Base-by-base conservation (phyloP, 2,113 vertebrate genomes). In the Tupaia chinensis region DNA sequence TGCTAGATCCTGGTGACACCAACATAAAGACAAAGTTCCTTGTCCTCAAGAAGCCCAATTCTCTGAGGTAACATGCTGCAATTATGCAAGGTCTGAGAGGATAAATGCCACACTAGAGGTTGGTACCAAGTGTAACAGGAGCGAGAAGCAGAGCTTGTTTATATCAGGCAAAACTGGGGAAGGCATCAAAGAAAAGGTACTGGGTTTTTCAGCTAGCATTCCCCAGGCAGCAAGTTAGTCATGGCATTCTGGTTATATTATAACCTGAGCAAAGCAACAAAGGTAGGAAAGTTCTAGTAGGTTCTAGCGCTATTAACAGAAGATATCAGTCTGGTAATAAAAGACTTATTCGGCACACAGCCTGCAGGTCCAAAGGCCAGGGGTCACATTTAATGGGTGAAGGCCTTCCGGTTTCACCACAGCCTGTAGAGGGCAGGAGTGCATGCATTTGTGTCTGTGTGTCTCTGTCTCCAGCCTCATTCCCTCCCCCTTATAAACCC, bases 201-300 rank as follows among this genome's bases (percentile, higher is more conserved):
- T 60, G 95, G 74, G 12, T 89, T 87, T 84, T 80, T 70, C 77
- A 95, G 65, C 0, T 81, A 78, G 34, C 84, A 87, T 91, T 91
- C 69, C 60, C 29, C 58, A 70, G 23, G 61, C 20, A 79, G 25
- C 88, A 94, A 91, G n/a, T 65, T 3, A 76, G 61, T 84, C 44
- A 72, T 5, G n/a, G 61, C 70, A 89, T 83, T 32, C 80, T 16
- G 61, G 19, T 54, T 89, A 86, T 10, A 87, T n/a, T 79, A 60
- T 32, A 86, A 93, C 25, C 53, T 89, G 58, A 94, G 72, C 56
- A 84, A 92, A 90, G 61, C 4, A 13, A 93, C 78, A 88, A 86
- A 87, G 20, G 17, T 29, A 74, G 27, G 16, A 90, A 93, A 87
- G 32, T 66, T 74, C 44, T 25, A 87, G 66, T 44, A 44, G 44